A percentile compares a stretch with the other conserved stretches of the same genome.
Evolutionary conservation across 2,113 vertebrate species (phyloP).

Genomic region (Pycnonotus jocosus): DNA sequence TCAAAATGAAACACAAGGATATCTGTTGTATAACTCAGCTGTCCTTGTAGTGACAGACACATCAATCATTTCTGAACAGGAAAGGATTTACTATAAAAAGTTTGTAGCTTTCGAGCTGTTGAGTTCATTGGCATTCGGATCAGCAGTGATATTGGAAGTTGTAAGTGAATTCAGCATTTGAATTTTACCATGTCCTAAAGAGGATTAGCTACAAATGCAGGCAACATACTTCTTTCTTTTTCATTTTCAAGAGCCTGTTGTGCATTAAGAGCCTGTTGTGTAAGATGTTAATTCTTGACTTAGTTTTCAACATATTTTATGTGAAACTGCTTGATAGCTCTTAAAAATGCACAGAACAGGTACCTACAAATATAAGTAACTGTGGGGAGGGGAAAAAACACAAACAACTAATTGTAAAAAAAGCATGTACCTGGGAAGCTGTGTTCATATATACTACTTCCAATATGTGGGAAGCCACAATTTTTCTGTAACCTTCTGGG

Average conservation of each 20-base stretch:
- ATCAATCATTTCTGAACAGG: slow-evolving; percentile 72
- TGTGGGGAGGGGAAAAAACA: no score
- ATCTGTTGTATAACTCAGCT: slow-evolving; percentile 62
- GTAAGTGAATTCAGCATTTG: slow-evolving; percentile 75
- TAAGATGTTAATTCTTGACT: slow-evolving; percentile 64
- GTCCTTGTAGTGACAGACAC: slow-evolving; percentile 69
- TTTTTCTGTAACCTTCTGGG: background rate
- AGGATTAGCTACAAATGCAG: slow-evolving; percentile 82
- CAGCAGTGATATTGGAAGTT: slow-evolving; percentile 74
- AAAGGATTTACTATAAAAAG: slow-evolving; percentile 76
- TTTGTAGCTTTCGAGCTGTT: slow-evolving; percentile 74
- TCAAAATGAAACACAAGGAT: slow-evolving; percentile 74
- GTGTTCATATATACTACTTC: background rate
- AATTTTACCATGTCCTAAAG: slow-evolving; percentile 79
- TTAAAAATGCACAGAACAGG: background rate
- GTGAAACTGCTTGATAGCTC: background rate
- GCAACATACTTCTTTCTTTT: slow-evolving; percentile 71
- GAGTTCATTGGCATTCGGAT: slow-evolving; percentile 75
- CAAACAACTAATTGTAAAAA: background rate
- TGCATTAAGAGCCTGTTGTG: slow-evolving; percentile 52
- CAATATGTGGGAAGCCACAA: background rate
- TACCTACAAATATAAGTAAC: background rate
- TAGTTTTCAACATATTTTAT: slow-evolving; percentile 30
- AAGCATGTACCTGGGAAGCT: background rate
- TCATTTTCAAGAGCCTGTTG: slow-evolving; percentile 59